These are phyloP conservation scores for Pangasius macronema DNA, from an alignment of 2,797 vertebrate species.

Conservation along the genomic window DNA sequence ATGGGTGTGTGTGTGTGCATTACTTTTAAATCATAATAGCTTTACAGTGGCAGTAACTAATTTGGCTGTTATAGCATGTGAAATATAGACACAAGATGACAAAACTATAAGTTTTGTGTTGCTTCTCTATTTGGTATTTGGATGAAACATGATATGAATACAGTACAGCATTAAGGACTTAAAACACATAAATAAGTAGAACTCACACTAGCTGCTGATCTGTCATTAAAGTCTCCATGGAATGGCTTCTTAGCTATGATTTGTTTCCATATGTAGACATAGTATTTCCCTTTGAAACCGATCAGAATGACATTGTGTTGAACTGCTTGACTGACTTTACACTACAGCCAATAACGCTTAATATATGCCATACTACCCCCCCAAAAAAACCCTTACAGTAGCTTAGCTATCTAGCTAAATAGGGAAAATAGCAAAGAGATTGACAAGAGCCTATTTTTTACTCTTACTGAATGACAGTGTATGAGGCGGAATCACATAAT, in stretches of 20 bases:
- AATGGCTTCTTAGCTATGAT: not conserved
- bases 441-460: not conserved
- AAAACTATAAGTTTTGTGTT: not conserved
- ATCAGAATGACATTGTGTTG: not conserved
- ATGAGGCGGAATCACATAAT: not conserved
- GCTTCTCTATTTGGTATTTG: not conserved
- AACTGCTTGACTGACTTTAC: not conserved
- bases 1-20: not conserved
- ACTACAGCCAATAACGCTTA: not conserved
- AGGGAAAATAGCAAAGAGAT: not conserved
- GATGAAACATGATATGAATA: not conserved
- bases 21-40: slow-evolving; percentile 3
- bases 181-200: not conserved
- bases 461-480: not conserved
- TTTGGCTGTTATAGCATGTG: not conserved
- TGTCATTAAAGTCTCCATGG: not conserved
- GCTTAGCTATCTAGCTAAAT: not conserved
- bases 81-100: not conserved
- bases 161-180: not conserved
- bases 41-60: not conserved
- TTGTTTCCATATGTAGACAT: not conserved
- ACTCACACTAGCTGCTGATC: not conserved
- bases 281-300: not conserved
- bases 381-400: not conserved
- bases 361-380: not conserved